These are phyloP conservation scores for Pachyramphus minor DNA, from an alignment of 2,113 vertebrate species.

Conservation along the genomic window DNA sequence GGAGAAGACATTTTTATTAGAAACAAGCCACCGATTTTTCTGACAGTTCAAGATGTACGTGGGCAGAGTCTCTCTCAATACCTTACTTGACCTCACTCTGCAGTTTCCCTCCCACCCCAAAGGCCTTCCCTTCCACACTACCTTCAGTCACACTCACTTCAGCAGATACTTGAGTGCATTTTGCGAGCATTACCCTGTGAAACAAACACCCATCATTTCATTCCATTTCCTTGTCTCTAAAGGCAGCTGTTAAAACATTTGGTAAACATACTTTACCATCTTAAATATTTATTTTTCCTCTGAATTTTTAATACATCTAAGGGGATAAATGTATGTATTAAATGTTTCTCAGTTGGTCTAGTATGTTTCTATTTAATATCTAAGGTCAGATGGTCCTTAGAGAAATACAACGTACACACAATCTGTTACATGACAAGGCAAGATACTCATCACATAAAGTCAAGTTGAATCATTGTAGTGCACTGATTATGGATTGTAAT, in stretches of 20 bases:
- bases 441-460: slow-evolving; percentile 75
- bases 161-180: slow-evolving; percentile 37
- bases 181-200: slow-evolving; percentile 51
- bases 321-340: slow-evolving; percentile 76
- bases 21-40: not conserved
- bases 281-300: slow-evolving; percentile 83
- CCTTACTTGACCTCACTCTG: not conserved
- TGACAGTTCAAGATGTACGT: not conserved
- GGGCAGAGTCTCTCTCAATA: not conserved
- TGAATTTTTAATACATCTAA: slow-evolving; percentile 79
- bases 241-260: slow-evolving; percentile 77
- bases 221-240: slow-evolving; percentile 71
- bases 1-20: not conserved
- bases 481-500: slow-evolving; percentile 64
- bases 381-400: slow-evolving; percentile 81
- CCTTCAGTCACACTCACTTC: slow-evolving; percentile 12
- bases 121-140: not conserved
- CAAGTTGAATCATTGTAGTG: slow-evolving; percentile 70
- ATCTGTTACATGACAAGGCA: slow-evolving; percentile 80
- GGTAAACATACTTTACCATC: slow-evolving; percentile 79
- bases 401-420: slow-evolving; percentile 81
- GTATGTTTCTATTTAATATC: slow-evolving; percentile 80
- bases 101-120: not conserved
- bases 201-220: slow-evolving; percentile 67
- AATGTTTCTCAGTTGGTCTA: slow-evolving; percentile 81